Evolutionary conservation across 2,113 vertebrate genomes (phyloP).

Genomic region (Salvelinus fontinalis): DNA sequence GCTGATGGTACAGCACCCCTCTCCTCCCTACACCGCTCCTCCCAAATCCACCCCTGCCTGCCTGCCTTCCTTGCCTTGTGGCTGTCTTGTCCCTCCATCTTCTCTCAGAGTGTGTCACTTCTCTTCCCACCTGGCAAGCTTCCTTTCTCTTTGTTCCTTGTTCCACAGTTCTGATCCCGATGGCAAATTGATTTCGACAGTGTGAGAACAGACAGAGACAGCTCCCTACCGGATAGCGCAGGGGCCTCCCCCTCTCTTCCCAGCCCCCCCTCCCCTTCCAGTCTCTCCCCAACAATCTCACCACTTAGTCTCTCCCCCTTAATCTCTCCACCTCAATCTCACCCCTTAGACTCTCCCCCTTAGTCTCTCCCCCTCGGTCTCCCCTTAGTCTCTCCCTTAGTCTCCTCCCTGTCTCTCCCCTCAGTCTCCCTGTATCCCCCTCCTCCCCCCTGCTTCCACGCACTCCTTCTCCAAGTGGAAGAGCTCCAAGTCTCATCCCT

Average conservation of each 20-base stretch:
- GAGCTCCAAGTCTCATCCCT: constrained; percentile 73
- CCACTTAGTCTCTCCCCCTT: constrained; percentile 14
- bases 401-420: too few species aligned
- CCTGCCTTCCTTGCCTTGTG: constrained; percentile 38
- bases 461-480: constrained; percentile 72
- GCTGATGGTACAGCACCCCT: background rate
- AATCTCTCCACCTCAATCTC: constrained; percentile 10
- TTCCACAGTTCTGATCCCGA: constrained; percentile 95
- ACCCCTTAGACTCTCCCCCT: constrained; percentile 21
- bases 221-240: constrained; percentile 77
- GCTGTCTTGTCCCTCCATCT: constrained; percentile 77
- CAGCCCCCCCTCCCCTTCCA: background rate
- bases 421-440: background rate
- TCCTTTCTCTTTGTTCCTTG: constrained; percentile 92
- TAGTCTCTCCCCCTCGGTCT: constrained; percentile 33
- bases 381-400: constrained; percentile 1
- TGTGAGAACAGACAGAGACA: constrained; percentile 92
- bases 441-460: constrained; percentile 50
- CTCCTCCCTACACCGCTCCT: constrained; percentile 50
- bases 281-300: too few species aligned
- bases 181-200: constrained; percentile 99
- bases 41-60: constrained; percentile 52
- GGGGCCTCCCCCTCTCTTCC: constrained; percentile 43
- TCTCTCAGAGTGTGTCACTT: constrained; percentile 75
- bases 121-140: constrained; percentile 81